Evolutionary conservation across 2,888 invertebrate species (phyloP).

Genomic region (Ypsolopha sequella): DNA sequence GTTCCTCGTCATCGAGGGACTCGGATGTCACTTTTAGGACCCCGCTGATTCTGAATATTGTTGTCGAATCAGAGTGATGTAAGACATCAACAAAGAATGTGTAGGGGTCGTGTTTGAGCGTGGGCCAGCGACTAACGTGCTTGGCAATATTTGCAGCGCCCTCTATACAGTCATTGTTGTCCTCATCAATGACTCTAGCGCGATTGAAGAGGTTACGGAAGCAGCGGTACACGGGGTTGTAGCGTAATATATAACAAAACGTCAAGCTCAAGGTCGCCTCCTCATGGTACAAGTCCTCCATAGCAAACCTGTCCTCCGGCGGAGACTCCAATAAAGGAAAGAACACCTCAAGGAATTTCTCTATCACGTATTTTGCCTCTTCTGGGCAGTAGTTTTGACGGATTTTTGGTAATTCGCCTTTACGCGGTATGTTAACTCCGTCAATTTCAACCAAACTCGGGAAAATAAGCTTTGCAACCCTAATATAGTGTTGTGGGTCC

Average conservation of each 20-base stretch:
- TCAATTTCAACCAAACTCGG: slow-evolving; percentile 65
- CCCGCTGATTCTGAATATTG: slow-evolving; percentile 74
- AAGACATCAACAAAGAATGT: slow-evolving; percentile 78
- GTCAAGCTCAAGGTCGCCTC: slow-evolving; percentile 75
- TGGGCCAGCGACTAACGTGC: slow-evolving; percentile 52
- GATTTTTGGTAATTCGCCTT: slow-evolving; percentile 46
- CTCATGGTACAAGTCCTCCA: slow-evolving; percentile 74
- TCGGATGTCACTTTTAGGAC: slow-evolving; percentile 72
- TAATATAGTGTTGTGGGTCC: slow-evolving; percentile 71
- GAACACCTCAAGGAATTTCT: slow-evolving; percentile 75
- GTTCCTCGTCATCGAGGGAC: slow-evolving; percentile 54
- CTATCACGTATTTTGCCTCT: slow-evolving; percentile 57
- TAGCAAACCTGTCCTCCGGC: slow-evolving; percentile 50
- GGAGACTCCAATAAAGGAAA: slow-evolving; percentile 74
- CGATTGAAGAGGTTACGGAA: slow-evolving; percentile 30
- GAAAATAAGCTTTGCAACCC: slow-evolving; percentile 61
- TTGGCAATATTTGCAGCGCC: slow-evolving; percentile 26
- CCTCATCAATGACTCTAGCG: slow-evolving; percentile 28
- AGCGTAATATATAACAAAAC: slow-evolving; percentile 31
- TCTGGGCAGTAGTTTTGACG: slow-evolving; percentile 65
- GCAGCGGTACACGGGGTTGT: slow-evolving; percentile 22
- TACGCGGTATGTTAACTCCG: slow-evolving; percentile 39
- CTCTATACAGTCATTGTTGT: slow-evolving; percentile 20
- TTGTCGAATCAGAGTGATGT: slow-evolving; percentile 55
- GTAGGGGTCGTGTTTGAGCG: slow-evolving; percentile 73